Evolutionary conservation across 64 coral and sea anemone species (phyloP), one percentile per base, ranked within the genome.

Genomic region (Stichodactyla mertensii): DNA sequence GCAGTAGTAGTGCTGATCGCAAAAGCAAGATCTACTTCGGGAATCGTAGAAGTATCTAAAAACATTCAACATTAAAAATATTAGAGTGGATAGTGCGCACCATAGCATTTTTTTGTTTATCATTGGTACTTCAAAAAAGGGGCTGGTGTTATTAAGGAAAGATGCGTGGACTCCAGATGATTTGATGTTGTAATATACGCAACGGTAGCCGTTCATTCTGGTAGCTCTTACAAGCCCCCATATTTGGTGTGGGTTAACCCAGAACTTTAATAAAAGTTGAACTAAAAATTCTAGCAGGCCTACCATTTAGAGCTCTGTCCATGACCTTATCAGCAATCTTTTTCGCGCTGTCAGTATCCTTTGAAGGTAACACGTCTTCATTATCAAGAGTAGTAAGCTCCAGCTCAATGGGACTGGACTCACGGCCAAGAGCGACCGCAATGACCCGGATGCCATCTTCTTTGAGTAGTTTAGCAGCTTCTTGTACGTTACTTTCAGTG

Each of bases 21-120:
- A 81, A 95, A 92, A 82, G 84, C 89, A 26, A 95, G 83, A 52
- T 95, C 93, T 52, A 95, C 66, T 59, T 92, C 87, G n/a, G 86
- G 90, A 70, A 77, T 36, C 10, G 9, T 74, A 11, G 26, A 28
- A 19, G 69, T 74, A 31, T 74, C 69, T 74, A 6, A 74, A 74
- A 31, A 74, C 1, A 74, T n/a, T 9, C 4, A 11, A 13, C 1
- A 31, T 13, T 10, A 31, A 10, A 31, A 31, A 9, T 74, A 74
- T 74, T 19, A 23, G 3, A 16, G 62, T 66, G 22, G 22, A n/a
- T 5, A 0, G 18, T n/a, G 22, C 18, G 9, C 3, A 23, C 19
- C 23, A n/a, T n/a, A 66, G 62, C 5, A 2, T 45, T 45, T 45
- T 45, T 45, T 2, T 6, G 12, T 61, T 61, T 19, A 61, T 45